Evolutionary conservation across 2,797 vertebrate species (phyloP), one percentile per base, ranked within the genome.

Genomic region (Adrianichthys oophorus): DNA sequence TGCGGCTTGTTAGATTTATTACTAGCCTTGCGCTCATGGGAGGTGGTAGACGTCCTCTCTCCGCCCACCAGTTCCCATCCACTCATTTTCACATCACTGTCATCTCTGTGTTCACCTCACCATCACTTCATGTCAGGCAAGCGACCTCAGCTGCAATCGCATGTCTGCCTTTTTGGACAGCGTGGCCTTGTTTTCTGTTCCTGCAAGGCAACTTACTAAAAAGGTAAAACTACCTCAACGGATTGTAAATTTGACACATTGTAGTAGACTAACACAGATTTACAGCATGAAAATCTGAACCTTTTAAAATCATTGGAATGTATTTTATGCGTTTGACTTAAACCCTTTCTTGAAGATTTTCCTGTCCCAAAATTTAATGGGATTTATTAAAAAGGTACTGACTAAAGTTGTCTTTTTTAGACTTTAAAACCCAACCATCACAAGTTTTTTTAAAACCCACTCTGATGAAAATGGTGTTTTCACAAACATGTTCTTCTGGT

Each of bases 81-180:
- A 64, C 65, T 75, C 70, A 75, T 79, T 83, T 78, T 79, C 85
- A 81, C 78, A 59, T 74, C 65, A 61, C 87, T 90, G 69, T 87
- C 85, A 85, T 88, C 45, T 85, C 60, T 79, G 59, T 68, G 81
- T 85, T 82, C 89, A 78, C 84, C 72, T 84, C 85, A 82, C 79
- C 82, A 50, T 87, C 86, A 83, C 85, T 57, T 80, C 79, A 73
- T 83, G 81, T 86, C 92, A 97, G 95, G 91, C 93, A 88, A 89
- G 74, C 72, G 93, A 96, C 83, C 87, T 90, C 83, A 87, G 76
- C 80, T 74, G 89, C 90, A 94, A 94, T 91, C 95, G 95, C 87
- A 94, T 95, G 89, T 97, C 95, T 77, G 93, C 94, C 81, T 94
- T 90, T 93, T 86, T 96, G 72, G 94, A 95, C 91, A 91, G 89